Conservation (phyloP, 2,797 vertebrate species). For the Percopsis omiscomaycus region DNA sequence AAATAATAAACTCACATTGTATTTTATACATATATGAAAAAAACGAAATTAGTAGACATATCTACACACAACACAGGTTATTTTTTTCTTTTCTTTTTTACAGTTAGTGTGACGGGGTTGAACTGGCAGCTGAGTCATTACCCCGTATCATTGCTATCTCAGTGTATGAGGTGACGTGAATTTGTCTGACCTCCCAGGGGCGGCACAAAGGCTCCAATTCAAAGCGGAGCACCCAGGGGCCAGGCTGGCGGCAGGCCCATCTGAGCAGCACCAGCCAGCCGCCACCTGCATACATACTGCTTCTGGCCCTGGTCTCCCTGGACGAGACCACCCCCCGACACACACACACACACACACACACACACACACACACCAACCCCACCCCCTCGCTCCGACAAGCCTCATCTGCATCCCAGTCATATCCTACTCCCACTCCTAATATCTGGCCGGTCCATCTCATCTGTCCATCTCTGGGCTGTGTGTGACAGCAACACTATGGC, state of each 20-base stretch:
- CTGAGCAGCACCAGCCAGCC: constrained; percentile 77
- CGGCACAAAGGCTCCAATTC: constrained; percentile 77
- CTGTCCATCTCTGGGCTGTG: constrained; percentile 64
- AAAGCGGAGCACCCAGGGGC: constrained; percentile 73
- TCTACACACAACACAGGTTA: too few species aligned
- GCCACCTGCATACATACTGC: constrained; percentile 80
- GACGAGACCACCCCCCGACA: constrained; percentile 37
- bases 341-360: constrained; percentile 17
- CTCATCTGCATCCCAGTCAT: constrained; percentile 74
- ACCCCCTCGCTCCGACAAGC: constrained; percentile 35
- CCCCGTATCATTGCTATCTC: constrained; percentile 70
- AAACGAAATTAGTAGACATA: too few species aligned
- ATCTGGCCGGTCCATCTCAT: constrained; percentile 71
- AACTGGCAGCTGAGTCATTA: constrained; percentile 75
- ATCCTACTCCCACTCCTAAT: constrained; percentile 67
- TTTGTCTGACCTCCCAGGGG: constrained; percentile 73
- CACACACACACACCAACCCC: neutral
- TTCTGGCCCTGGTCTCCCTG: constrained; percentile 56
- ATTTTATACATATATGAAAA: too few species aligned
- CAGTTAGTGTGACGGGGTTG: constrained; percentile 47
- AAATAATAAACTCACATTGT: too few species aligned
- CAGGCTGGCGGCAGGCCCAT: constrained; percentile 71
- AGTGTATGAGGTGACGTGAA: constrained; percentile 72
- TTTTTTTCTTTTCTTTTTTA: neutral
- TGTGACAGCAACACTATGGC: constrained; percentile 57